These are phyloP conservation scores for Anser cygnoides DNA, from an alignment of 2,113 vertebrate species.

Conservation along the genomic window DNA sequence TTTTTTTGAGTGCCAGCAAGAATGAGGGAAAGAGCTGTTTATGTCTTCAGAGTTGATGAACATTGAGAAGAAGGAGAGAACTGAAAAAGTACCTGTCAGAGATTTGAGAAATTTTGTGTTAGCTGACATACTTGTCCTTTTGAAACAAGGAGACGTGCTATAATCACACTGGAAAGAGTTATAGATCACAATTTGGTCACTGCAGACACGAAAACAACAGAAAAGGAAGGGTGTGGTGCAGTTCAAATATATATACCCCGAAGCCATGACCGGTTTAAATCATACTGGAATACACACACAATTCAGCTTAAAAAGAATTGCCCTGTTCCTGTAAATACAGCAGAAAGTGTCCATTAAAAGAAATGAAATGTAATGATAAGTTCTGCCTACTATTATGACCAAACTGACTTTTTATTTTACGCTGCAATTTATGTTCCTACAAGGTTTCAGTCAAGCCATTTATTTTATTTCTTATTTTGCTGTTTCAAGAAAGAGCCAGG, in stretches of 20 bases:
- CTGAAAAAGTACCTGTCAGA: not conserved
- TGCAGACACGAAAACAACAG: not conserved
- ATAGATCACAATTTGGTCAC: not conserved
- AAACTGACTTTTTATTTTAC: not conserved
- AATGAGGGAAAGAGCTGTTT: not conserved
- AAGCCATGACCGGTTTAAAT: not conserved
- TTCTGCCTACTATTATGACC: not conserved
- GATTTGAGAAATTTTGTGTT: not conserved
- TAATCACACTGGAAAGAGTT: not conserved
- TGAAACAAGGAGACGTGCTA: not conserved
- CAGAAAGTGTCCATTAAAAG: not conserved
- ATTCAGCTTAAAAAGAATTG: not conserved
- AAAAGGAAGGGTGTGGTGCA: not conserved
- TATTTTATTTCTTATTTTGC: constrained; percentile 1
- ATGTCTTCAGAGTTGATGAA: not conserved
- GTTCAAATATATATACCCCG: not conserved
- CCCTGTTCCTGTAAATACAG: not conserved
- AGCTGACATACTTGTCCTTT: not conserved
- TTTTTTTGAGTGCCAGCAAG: not conserved
- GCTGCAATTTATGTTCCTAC: not conserved
- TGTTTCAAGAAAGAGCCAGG: not conserved
- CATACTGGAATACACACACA: not conserved
- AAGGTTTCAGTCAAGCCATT: not conserved
- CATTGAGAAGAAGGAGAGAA: not conserved
- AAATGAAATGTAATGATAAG: not conserved